A percentile compares a stretch with the other conserved stretches of the same genome.
These are phyloP conservation scores for Cephalopholis sonnerati DNA, from an alignment of 2,113 vertebrate species.

Conservation along the genomic window DNA sequence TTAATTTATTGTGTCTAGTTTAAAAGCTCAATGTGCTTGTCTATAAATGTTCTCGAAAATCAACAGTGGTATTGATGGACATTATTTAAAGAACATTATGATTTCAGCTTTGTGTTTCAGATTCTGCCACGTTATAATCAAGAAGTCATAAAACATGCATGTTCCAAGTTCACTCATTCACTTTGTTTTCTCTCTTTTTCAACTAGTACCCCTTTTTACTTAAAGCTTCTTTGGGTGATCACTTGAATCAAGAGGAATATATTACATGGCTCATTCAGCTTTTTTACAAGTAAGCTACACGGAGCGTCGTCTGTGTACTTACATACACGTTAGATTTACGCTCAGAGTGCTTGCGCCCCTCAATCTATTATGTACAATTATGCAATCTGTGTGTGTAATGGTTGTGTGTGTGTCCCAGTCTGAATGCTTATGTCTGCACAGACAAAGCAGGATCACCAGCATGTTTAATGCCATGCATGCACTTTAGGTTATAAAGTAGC, in stretches of 20 bases:
- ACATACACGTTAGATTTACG: conserved; percentile 50
- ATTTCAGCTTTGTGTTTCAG: neutral
- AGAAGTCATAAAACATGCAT: neutral
- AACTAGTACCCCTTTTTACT: conserved; percentile 16
- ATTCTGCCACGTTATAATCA: neutral
- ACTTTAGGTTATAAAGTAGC: neutral
- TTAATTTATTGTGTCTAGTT: neutral
- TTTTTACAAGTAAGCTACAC: conserved; percentile 59
- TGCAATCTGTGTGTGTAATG: conserved; percentile 43
- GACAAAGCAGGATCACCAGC: neutral
- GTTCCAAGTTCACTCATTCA: neutral
- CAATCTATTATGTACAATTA: conserved; percentile 53
- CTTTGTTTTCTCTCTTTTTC: neutral
- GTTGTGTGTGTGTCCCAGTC: conserved; percentile 23
- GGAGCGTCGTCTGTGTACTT: conserved; percentile 31
- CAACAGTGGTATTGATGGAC: neutral
- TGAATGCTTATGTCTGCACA: conserved; percentile 7
- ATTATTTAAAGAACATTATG: neutral
- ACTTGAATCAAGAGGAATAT: conserved; percentile 1
- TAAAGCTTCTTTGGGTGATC: neutral
- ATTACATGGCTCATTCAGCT: conserved; percentile 54
- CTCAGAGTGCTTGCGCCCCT: conserved; percentile 35
- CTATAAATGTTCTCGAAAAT: neutral
- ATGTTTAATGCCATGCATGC: neutral
- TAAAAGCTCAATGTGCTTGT: too few species aligned